Evolutionary conservation across 2,113 vertebrate genomes (phyloP).

Genomic region (Girardinichthys multiradiatus): DNA sequence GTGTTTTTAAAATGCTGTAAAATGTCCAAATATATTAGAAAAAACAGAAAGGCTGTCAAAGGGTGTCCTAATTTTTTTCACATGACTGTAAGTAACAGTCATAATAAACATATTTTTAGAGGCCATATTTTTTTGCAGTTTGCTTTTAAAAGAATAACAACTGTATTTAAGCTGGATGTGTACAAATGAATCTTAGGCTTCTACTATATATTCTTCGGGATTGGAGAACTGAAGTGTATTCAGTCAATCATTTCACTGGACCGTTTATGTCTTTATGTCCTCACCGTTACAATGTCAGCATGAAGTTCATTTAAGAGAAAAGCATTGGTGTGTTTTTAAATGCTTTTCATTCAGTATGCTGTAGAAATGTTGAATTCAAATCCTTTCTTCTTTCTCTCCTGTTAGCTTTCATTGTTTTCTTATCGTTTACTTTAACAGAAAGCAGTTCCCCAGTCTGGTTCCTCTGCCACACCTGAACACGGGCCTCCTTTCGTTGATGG

Average conservation of each 20-base stretch:
- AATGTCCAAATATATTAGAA: no score
- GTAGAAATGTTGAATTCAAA: not conserved
- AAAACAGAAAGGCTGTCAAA: no score
- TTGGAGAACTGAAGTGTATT: not conserved
- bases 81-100: no score
- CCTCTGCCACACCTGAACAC: constrained; percentile 51
- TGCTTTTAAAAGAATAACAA: no score
- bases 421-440: constrained; percentile 59
- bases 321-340: constrained; percentile 56
- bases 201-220: not conserved
- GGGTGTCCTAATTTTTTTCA: no score
- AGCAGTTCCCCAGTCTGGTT: constrained; percentile 42
- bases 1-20: no score
- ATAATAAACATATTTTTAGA: no score
- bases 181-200: not conserved
- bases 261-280: constrained; percentile 40
- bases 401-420: constrained; percentile 56
- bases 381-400: constrained; percentile 26
- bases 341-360: constrained; percentile 49
- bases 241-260: no score
- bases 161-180: no score
- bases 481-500: constrained; percentile 51
- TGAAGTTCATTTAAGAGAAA: constrained; percentile 55
- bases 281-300: constrained; percentile 52
- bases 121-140: no score